Base-by-base conservation (phyloP, 2,113 vertebrate species). In the Clarias macrocephalus region DNA sequence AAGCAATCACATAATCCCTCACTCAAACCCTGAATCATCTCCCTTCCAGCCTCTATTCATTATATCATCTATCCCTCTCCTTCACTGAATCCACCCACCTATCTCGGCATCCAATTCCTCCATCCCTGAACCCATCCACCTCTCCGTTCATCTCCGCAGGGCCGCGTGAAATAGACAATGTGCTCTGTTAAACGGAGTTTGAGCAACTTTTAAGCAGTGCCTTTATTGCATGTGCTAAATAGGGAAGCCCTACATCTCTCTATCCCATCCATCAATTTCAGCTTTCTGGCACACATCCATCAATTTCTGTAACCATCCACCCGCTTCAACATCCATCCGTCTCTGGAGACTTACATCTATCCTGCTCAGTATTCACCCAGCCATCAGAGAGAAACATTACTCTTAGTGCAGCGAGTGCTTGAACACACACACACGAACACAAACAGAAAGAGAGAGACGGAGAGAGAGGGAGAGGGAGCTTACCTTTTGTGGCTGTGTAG, bases 401-500 rank as follows among this genome's bases (percentile, higher is more conserved):
- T 65, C 60, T 48, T 25, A 65, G 2, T 28, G 33, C 80, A 82
- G 80, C 23, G 3, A 19, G 33, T 16, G 21, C 37, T 28, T 33
- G 4, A 5, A 42, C 28, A 23, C 25, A 21, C 48, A 76, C 60
- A 66, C 73, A 79, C 42, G 65, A 59, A 63, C 42, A 68, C 63
- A 54, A 42, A 52, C 28, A 33, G 56, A 42, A n/a, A 72, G 16
- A 30, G 25, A 68, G 19, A 33, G 23, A 52, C 25, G 30, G 12
- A 48, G 12, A 37, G 52, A 23, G 54, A 73, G 73, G 56, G 62
- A 56, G 62, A 76, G 76, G 65, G 63, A 82, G 87, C 94, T 94
- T 95, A 95, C 94, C 94, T 94, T 94, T 94, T 56, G 90, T 85
- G 81, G 91, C 94, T 95, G 93, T 84, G 88, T 89, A 90, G 77